These are phyloP conservation scores for Cactoblastis cactorum DNA, from an alignment of 2,888 invertebrate species.

Conservation along the genomic window DNA sequence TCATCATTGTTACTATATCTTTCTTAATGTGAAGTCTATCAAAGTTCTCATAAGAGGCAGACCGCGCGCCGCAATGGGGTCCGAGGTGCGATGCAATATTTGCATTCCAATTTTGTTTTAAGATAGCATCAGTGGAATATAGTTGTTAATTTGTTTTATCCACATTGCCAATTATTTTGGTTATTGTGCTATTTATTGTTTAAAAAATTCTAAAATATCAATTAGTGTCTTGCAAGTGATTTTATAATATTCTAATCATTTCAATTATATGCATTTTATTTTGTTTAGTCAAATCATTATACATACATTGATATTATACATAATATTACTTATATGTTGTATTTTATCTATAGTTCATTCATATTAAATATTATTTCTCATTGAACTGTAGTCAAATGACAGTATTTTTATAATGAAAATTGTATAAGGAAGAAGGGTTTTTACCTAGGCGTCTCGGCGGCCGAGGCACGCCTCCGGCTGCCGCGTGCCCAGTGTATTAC, in stretches of 20 bases:
- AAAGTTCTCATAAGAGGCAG: not conserved
- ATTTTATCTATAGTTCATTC: slow-evolving; percentile 71
- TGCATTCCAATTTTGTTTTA: slow-evolving; percentile 78
- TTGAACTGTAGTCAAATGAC: slow-evolving; percentile 80
- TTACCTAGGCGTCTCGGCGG: slow-evolving; percentile 44
- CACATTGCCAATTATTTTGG: slow-evolving; percentile 77
- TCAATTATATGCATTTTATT: slow-evolving; percentile 78
- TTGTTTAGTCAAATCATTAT: slow-evolving; percentile 78
- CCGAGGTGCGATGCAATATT: slow-evolving; percentile 77
- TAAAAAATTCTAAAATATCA: slow-evolving; percentile 62
- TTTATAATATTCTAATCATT: slow-evolving; percentile 74
- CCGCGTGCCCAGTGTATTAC: slow-evolving; percentile 51
- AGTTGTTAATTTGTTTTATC: slow-evolving; percentile 70
- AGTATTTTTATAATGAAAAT: slow-evolving; percentile 80
- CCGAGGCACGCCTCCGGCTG: slow-evolving; percentile 19
- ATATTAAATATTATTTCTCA: slow-evolving; percentile 72
- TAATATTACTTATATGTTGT: slow-evolving; percentile 60
- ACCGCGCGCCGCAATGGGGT: slow-evolving; percentile 31
- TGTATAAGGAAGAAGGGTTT: slow-evolving; percentile 74
- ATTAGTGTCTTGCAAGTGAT: slow-evolving; percentile 70
- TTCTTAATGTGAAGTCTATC: too few relatives aligned
- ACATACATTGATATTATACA: slow-evolving; percentile 64
- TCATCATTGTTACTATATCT: too few relatives aligned
- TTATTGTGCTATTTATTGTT: slow-evolving; percentile 78
- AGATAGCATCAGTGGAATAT: slow-evolving; percentile 68